Evolutionary conservation across 2,113 vertebrate species (phyloP), one percentile per base, ranked within the genome.

Genomic region (Nerophis lumbriciformis): DNA sequence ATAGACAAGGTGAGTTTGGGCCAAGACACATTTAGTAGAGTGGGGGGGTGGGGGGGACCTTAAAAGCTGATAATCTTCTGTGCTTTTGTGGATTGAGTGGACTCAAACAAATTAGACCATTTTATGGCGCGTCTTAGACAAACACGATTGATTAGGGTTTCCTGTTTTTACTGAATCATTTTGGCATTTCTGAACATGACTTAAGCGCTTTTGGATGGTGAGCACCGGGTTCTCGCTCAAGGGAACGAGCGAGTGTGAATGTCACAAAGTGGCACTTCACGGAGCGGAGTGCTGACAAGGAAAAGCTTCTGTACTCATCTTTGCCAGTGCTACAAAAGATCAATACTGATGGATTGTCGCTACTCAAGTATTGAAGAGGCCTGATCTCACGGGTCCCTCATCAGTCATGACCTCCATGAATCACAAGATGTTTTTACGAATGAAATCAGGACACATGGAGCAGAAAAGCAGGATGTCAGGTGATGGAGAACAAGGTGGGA

Each of bases 241-340:
- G 75, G 73, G 78, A 74, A 50, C 4, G 9, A 63, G 28, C 15
- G 57, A 65, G 78, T 78, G 83, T 71, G 78, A 85, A 81, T 72
- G 78, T 74, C 76, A 82, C 64, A 69, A 81, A 85, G 82, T 82
- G 77, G 59, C 73, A 79, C 77, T 80, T 84, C 61, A 63, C 74
- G 62, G 68, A 51, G 60, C 44, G 56, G 79, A 79, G 76, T 72
- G 78, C 69, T 53, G 80, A 87, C 85, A 84, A 72, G 78, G 66
- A 87, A 80, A 85, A 74, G 80, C 80, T 85, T 82, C 85, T 83
- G 83, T 83, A 84, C 68, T 83, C 77, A 65, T 80, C 73, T 63
- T 71, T 44, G 50, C 73, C 65, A 63, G 77, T 35, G 61, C 72
- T 54, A 65, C 6, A 57, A 52, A 39, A 61, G 72, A 85, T 87